A percentile compares a stretch with the other conserved stretches of the same genome.
phyloP scores from a whole-genome alignment of 2,113 vertebrate genomes.

The Notechis scutatus region DNA sequence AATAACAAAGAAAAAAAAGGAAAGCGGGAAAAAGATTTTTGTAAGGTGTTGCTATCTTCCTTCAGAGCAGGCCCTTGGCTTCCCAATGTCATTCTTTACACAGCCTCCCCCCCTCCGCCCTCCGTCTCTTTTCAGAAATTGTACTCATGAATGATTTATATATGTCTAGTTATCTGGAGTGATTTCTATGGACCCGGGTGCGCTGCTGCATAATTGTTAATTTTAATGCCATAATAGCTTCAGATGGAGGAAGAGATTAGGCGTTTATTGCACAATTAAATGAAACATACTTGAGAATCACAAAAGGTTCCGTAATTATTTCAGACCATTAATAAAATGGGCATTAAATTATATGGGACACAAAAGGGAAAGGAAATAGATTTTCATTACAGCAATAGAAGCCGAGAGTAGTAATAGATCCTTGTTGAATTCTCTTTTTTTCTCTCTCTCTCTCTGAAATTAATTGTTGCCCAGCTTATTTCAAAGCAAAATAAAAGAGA shows the following conservation, averaged over 20 bases:
- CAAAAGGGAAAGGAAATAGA: conserved; percentile 99
- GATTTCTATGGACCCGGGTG: conserved; percentile 99
- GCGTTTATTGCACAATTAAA: conserved; percentile 99
- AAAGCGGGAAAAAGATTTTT: conserved; percentile 62
- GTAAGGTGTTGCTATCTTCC: conserved; percentile 80
- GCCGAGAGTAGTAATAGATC: conserved; percentile 99
- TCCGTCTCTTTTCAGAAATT: conserved; percentile 89
- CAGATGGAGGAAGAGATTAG: conserved; percentile 99
- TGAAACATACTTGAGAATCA: conserved; percentile 99
- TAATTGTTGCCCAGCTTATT: conserved; percentile 99
- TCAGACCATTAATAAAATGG: conserved; percentile 99
- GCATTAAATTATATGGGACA: conserved; percentile 99
- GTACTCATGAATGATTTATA: conserved; percentile 99
- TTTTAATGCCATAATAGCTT: conserved; percentile 99
- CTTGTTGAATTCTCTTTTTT: conserved; percentile 97
- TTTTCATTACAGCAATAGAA: conserved; percentile 99
- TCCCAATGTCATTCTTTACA: conserved; percentile 87
- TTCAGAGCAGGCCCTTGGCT: conserved; percentile 79
- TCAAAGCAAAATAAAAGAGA: conserved; percentile 99
- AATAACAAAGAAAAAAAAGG: conserved; percentile 68
- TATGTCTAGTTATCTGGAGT: conserved; percentile 99
- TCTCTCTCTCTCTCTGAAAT: conserved; percentile 93
- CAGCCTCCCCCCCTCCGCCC: conserved; percentile 73
- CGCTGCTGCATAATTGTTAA: conserved; percentile 99
- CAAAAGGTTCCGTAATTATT: conserved; percentile 99